A percentile compares a stretch with the other conserved stretches of the same genome.
phyloP scores from a whole-genome alignment of 2,888 invertebrate species.

The Orthonevra nobilis region DNA sequence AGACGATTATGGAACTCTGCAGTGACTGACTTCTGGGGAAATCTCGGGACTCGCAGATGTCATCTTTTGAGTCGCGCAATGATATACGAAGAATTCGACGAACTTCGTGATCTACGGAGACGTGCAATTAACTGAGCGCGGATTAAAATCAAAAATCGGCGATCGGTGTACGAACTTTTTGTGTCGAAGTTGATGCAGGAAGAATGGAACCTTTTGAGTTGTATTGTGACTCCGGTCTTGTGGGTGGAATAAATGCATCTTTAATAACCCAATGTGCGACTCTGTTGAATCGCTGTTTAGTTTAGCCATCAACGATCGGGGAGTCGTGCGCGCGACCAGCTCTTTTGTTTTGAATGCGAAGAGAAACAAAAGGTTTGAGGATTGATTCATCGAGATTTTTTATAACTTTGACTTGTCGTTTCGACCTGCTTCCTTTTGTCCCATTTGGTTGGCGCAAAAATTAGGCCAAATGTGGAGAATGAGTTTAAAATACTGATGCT shows the following conservation, averaged over 20 bases:
- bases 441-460: too few relatives aligned
- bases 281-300: slow-evolving; percentile 20
- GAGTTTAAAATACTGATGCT: too few relatives aligned
- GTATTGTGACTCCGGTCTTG: slow-evolving; percentile 34
- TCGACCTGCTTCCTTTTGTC: too few relatives aligned
- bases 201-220: slow-evolving; percentile 29
- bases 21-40: slow-evolving; percentile 66
- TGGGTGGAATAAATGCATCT: slow-evolving; percentile 70
- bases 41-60: slow-evolving; percentile 65
- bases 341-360: slow-evolving; percentile 55
- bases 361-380: slow-evolving; percentile 35
- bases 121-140: slow-evolving; percentile 67
- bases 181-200: slow-evolving; percentile 20
- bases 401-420: slow-evolving; percentile 66
- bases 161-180: slow-evolving; percentile 48
- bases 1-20: slow-evolving; percentile 59
- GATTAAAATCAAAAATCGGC: slow-evolving; percentile 65
- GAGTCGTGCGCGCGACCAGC: slow-evolving; percentile 52
- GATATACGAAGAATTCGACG: slow-evolving; percentile 55
- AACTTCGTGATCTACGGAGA: slow-evolving; percentile 63
- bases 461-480: slow-evolving; percentile 7
- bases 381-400: slow-evolving; percentile 69
- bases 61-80: slow-evolving; percentile 60
- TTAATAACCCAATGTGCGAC: slow-evolving; percentile 61
- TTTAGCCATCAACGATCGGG: too few relatives aligned